A percentile compares a stretch with the other conserved stretches of the same genome.
Conservation (phyloP, 1,140 invertebrate genomes). For the Mya arenaria region DNA sequence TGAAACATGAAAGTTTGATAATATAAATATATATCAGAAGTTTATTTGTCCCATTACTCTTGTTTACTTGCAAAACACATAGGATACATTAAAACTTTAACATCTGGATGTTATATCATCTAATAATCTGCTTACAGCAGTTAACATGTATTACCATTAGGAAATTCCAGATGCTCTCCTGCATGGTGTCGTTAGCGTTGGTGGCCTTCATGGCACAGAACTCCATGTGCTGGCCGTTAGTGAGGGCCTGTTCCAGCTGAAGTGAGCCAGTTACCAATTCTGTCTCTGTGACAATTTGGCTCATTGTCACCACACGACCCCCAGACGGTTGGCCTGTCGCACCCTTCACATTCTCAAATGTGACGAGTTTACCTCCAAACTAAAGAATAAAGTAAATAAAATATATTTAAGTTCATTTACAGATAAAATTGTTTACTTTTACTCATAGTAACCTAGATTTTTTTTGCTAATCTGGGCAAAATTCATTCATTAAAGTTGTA, state of each 20-base stretch:
- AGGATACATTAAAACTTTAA: too few species aligned
- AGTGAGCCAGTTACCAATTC: constrained; percentile 89
- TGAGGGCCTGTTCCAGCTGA: constrained; percentile 86
- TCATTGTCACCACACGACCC: constrained; percentile 83
- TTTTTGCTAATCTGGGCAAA: too few species aligned
- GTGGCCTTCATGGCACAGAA: constrained; percentile 88
- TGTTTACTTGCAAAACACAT: too few species aligned
- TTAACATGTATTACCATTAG: constrained; percentile 80
- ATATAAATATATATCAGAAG: too few species aligned
- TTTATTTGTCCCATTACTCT: too few species aligned
- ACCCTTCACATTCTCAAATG: constrained; percentile 85
- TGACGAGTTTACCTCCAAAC: constrained; percentile 97
- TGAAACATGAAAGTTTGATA: too few species aligned
- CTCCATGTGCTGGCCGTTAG: constrained; percentile 84
- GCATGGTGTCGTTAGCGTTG: constrained; percentile 71
- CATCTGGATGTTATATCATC: background rate
- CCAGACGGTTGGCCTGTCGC: constrained; percentile 73
- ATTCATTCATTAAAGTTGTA: too few species aligned
- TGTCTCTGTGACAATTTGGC: constrained; percentile 91
- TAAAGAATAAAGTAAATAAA: too few species aligned
- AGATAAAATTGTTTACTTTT: too few species aligned
- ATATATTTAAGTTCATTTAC: too few species aligned
- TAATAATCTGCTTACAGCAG: background rate
- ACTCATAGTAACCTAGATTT: too few species aligned
- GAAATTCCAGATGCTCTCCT: constrained; percentile 81